Conservation (phyloP, 2,888 invertebrate genomes). For the Suillia variegata region DNA sequence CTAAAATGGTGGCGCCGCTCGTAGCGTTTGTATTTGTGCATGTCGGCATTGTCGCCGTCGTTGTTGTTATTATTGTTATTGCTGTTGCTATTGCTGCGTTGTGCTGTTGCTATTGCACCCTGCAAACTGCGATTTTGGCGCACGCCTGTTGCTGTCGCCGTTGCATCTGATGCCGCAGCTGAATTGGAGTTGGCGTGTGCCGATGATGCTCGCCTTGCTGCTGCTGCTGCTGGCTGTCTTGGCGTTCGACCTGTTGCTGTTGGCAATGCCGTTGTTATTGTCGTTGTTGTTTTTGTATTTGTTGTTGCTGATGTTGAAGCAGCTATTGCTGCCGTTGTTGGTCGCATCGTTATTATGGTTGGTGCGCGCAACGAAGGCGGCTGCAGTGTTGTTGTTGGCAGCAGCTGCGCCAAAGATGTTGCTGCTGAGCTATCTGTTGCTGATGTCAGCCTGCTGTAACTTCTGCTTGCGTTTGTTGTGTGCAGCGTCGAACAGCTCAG, state of each 20-base stretch:
- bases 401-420: conserved; percentile 51
- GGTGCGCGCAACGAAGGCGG: conserved; percentile 61
- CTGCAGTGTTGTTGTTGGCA: conserved; percentile 50
- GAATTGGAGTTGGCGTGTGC: conserved; percentile 17
- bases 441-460: too few species aligned
- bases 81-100: conserved; percentile 17
- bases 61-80: conserved; percentile 12
- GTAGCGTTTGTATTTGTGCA: conserved; percentile 1
- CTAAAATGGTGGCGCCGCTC: conserved; percentile 12
- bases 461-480: conserved; percentile 13
- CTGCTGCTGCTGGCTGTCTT: conserved; percentile 32
- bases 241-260: conserved; percentile 12
- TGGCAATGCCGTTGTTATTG: conserved; percentile 10
- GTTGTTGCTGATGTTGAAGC: conserved; percentile 23
- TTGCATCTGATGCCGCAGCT: conserved; percentile 11
- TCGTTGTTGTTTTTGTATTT: conserved; percentile 23
- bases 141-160: conserved; percentile 20
- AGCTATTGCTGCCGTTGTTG: too few species aligned
- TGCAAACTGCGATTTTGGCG: conserved; percentile 39
- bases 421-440: conserved; percentile 14
- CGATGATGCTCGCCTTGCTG: conserved; percentile 4
- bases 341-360: conserved; percentile 31
- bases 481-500: conserved; percentile 28
- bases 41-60: too few species aligned
- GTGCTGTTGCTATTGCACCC: conserved; percentile 15